These are phyloP conservation scores for Brachyopa scutellaris DNA, from an alignment of 2,888 invertebrate genomes.

Conservation along the genomic window DNA sequence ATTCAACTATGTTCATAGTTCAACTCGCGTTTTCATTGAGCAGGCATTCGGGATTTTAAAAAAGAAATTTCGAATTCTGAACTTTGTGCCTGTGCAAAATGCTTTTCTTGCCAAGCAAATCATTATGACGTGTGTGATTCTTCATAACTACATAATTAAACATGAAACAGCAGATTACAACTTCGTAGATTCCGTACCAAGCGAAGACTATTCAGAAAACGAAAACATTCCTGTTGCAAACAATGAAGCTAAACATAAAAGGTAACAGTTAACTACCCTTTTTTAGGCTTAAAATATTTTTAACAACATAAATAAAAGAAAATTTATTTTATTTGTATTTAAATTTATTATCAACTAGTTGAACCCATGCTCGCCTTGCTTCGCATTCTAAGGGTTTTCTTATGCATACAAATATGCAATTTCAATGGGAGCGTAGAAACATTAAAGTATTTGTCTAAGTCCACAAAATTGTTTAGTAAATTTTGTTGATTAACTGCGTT, in stretches of 20 bases:
- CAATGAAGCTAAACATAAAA: slow-evolving; percentile 8
- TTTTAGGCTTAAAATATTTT: slow-evolving; percentile 13
- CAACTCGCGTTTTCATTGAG: neutral
- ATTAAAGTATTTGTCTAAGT: no score
- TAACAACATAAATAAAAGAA: neutral
- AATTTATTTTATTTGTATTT: neutral
- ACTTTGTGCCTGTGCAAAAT: neutral
- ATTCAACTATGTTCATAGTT: slow-evolving; percentile 1
- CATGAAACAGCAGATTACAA: slow-evolving; percentile 1
- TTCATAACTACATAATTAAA: slow-evolving; percentile 12
- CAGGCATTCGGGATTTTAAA: slow-evolving; percentile 2
- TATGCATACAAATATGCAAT: no score
- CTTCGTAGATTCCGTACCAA: neutral
- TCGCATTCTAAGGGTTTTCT: no score
- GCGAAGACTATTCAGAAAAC: slow-evolving; percentile 1
- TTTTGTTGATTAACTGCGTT: no score
- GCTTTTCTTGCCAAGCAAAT: neutral
- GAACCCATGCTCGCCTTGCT: no score
- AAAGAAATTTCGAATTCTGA: slow-evolving; percentile 2
- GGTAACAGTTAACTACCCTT: neutral
- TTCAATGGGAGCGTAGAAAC: no score
- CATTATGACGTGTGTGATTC: neutral
- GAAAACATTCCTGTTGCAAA: neutral
- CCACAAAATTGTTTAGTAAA: no score
- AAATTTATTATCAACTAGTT: no score